Base-by-base conservation (phyloP, 2,888 invertebrate genomes). In the Folsomia manolachei region DNA sequence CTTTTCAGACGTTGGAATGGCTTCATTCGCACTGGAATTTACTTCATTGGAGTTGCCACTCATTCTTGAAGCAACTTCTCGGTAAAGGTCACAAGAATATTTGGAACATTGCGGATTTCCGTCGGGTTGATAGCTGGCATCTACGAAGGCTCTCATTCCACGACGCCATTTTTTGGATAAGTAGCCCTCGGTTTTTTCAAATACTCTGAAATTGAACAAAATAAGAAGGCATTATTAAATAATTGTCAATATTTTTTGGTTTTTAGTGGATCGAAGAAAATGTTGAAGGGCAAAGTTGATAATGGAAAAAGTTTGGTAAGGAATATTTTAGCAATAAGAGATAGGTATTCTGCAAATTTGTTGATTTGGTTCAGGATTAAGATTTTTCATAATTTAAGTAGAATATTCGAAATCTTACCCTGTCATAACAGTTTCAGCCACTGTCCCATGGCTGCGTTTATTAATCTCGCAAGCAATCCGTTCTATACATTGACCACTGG, bases 121-220 rank as follows among this genome's bases (percentile, higher is more conserved):
- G 24, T 79, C 80, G 19, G 76, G 73, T 21, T 74, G 71, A 67
- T 77, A 75, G 26, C 77, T 71, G 25, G 80, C 75, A 63, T 80
- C 80, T 27, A 80, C 76, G 71, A 77, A 80, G 19, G 78, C 80
- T 51, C 79, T 62, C 62, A 78, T 77, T 61, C 76, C 80, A 39
- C 80, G 70, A 14, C 77, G 71, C 79, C 79, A 80, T 66, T 79
- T 80, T 65, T 80, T 80, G 18, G 78, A 76, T 21, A 78, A 69
- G 72, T 79, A 76, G 11, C 68, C 70, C 68, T 80, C 80, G 0
- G 79, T 71, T 60, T 80, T 79, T 21, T 78, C 78, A 56, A 77
- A 77, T 9, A 80, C 69, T 63, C 80, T 80, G 69, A 18, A 69
- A 26, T 27, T 4, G 61, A 27, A n/a, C 19, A 52, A 53, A 26